A percentile compares a stretch with the other conserved stretches of the same genome.
Evolutionary conservation across 2,888 invertebrate species (phyloP).

Genomic region (Drosophila tanythrix): DNA sequence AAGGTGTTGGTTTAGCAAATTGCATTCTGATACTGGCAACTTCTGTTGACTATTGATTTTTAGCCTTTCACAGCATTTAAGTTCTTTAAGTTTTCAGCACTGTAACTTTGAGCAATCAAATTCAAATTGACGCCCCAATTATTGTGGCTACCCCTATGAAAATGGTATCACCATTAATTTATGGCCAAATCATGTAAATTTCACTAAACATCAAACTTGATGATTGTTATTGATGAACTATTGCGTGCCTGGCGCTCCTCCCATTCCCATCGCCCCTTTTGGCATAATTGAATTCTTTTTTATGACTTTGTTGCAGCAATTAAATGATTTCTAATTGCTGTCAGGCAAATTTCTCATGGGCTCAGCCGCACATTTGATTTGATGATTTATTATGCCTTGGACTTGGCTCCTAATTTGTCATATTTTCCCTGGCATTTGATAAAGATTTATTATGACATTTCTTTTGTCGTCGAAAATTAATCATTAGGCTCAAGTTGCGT

Average conservation of each 20-base stretch:
- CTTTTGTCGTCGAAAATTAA: conserved; percentile 59
- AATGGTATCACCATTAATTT: conserved; percentile 70
- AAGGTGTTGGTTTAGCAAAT: conserved; percentile 72
- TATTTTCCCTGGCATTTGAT: conserved; percentile 67
- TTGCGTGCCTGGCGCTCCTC: conserved; percentile 14
- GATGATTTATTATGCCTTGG: conserved; percentile 72
- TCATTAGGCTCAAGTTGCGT: conserved; percentile 35
- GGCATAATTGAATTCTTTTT: conserved; percentile 50
- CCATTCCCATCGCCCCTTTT: conserved; percentile 1
- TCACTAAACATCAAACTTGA: conserved; percentile 58
- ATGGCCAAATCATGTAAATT: conserved; percentile 83
- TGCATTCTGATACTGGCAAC: conserved; percentile 72
- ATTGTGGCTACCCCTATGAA: conserved; percentile 53
- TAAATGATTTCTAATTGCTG: conserved; percentile 81
- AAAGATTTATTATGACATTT: conserved; percentile 82
- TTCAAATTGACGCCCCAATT: conserved; percentile 37
- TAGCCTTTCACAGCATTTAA: conserved; percentile 25
- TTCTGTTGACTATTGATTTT: conserved; percentile 74
- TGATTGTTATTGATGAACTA: conserved; percentile 67
- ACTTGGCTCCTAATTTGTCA: conserved; percentile 71
- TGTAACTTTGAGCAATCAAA: conserved; percentile 25
- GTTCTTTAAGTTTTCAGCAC: conserved; percentile 17
- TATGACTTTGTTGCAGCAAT: conserved; percentile 81
- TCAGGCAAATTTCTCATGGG: conserved; percentile 47
- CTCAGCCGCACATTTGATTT: conserved; percentile 65